phyloP scores from a whole-genome alignment of 2,888 invertebrate genomes.

The Tanytarsus gracilentus region DNA sequence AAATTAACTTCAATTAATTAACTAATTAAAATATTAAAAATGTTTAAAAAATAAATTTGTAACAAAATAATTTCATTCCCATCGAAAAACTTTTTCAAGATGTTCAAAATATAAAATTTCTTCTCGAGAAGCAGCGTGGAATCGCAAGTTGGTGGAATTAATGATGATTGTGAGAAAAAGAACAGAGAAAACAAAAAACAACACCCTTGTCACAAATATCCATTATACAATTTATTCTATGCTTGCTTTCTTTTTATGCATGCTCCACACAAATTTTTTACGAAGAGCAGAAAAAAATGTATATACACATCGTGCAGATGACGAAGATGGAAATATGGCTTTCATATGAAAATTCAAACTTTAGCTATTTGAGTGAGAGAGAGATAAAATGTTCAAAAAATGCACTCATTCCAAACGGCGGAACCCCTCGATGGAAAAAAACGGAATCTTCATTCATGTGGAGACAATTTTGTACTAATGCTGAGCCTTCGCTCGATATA shows the following conservation, averaged over 20 bases:
- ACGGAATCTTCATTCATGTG: neutral
- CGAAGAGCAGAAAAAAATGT: neutral
- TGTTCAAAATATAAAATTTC: too few species aligned
- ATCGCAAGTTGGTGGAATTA: slow-evolving; percentile 1
- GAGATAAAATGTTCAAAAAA: too few species aligned
- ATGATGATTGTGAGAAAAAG: slow-evolving; percentile 7
- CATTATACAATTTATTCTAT: neutral
- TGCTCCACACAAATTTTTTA: slow-evolving; percentile 1
- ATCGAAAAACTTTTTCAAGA: too few species aligned
- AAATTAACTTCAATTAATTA: too few species aligned
- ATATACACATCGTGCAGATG: neutral
- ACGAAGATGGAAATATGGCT: neutral
- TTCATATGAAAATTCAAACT: neutral
- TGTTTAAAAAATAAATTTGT: neutral
- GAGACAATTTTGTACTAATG: neutral
- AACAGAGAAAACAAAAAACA: too few species aligned
- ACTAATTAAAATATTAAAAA: too few species aligned
- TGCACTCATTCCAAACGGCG: too few species aligned
- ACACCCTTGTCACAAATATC: slow-evolving; percentile 24
- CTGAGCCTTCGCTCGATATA: neutral
- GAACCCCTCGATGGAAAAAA: too few species aligned
- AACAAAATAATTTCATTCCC: neutral
- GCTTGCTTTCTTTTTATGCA: neutral
- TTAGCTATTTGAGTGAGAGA: neutral
- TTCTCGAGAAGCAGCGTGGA: too few species aligned